Evolutionary conservation across 1,140 invertebrate species (phyloP).

Genomic region (Procambarus virginalis): DNA sequence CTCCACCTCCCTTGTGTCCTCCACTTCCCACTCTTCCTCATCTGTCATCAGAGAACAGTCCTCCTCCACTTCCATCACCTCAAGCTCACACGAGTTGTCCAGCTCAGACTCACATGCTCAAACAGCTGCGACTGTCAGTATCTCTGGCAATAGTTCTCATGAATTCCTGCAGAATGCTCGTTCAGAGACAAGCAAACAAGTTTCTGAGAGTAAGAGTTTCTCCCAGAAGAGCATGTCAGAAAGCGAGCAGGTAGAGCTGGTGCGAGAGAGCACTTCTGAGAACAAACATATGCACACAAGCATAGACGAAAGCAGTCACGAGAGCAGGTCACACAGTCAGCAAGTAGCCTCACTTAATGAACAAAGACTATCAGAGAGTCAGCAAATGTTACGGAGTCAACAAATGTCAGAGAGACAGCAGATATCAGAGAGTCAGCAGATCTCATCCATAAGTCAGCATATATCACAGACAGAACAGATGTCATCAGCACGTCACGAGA

Average conservation of each 20-base stretch:
- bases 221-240: not conserved
- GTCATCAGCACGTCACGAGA: conserved; percentile 9
- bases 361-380: conserved; percentile 27
- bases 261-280: conserved; percentile 9
- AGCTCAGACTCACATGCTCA: conserved; percentile 31
- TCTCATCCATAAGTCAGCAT: conserved; percentile 11
- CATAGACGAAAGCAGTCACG: not conserved
- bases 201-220: conserved; percentile 2
- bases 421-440: not conserved
- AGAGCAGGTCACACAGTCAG: conserved; percentile 19
- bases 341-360: not conserved
- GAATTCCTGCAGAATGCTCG: not conserved
- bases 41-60: not conserved
- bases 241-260: not conserved
- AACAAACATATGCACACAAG: not conserved
- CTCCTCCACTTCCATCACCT: not conserved
- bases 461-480: conserved; percentile 19
- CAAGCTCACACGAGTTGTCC: not conserved
- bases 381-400: conserved; percentile 18
- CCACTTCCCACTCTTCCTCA: conserved; percentile 2
- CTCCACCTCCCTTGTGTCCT: conserved; percentile 22
- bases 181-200: not conserved
- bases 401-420: conserved; percentile 24
- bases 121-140: conserved; percentile 1
- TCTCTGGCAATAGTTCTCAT: conserved; percentile 8